phyloP scores from a whole-genome alignment of 2,888 invertebrate genomes.

The Mylabris sibirica region DNA sequence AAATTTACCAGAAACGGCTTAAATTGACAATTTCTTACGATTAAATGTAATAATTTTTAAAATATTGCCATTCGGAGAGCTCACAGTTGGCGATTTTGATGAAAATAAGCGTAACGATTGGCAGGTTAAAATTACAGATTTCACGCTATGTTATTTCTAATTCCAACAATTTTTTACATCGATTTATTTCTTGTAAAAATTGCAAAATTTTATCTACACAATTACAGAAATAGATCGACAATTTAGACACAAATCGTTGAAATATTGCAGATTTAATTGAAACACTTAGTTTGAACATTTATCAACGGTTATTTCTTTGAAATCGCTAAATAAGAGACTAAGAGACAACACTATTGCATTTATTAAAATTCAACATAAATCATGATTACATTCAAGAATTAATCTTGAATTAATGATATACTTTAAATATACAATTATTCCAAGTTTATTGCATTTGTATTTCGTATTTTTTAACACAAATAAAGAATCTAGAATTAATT shows the following conservation, averaged over 20 bases:
- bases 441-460: neutral
- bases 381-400: neutral
- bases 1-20: too few relatives aligned
- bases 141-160: too few relatives aligned
- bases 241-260: neutral
- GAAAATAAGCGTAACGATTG: too few relatives aligned
- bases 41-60: too few relatives aligned
- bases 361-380: neutral
- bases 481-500: neutral
- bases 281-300: neutral
- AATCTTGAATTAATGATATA: slow-evolving; percentile 2
- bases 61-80: too few relatives aligned
- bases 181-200: too few relatives aligned
- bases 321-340: slow-evolving; percentile 7
- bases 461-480: neutral
- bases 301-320: neutral
- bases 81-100: too few relatives aligned
- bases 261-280: neutral
- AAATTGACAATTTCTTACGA: too few relatives aligned
- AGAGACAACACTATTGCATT: neutral
- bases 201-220: too few relatives aligned
- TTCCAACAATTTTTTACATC: too few relatives aligned
- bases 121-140: too few relatives aligned
- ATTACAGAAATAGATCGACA: neutral
- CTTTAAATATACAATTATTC: slow-evolving; percentile 1